Base-by-base conservation (phyloP, 1,140 invertebrate genomes). In the Drosophila suzukii region DNA sequence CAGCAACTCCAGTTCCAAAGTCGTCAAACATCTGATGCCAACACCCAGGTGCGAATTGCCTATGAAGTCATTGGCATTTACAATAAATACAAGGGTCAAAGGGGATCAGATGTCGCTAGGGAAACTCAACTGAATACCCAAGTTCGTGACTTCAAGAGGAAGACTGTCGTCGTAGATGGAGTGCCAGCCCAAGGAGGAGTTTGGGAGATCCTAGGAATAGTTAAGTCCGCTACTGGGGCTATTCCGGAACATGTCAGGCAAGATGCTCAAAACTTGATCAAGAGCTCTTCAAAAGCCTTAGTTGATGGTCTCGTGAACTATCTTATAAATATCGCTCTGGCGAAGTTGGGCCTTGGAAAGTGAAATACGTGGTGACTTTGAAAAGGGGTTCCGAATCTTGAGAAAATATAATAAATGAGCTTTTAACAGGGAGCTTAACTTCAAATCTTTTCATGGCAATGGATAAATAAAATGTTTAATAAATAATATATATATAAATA, bases 131-230 rank as follows among this genome's bases (percentile, higher is more conserved):
- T 53, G 6, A 53, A 36, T 11, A 6, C n/a, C 11, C 10, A 34
- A 17, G 50, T 53, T 10, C 17, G 17, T 17, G 50, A 34, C 0
- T 53, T 36, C 32, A 20, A 53, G 27, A 12, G 15, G 1, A 20
- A 20, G 32, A 36, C 6, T 4, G 3, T 13, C 15, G 2, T 53
- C 11, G 3, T 53, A 11, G 50, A 53, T 34, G 50, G 50, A 6
- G 50, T 53, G 4, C 50, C 50, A 36, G 15, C 15, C 15, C 50
- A 53, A 36, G 50, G 50, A 36, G 50, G 50, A 15, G 4, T 17
- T 50, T 34, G n/a, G n/a, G 30, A 15, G 4, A 15, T 32, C 6
- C 4, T 50, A 4, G 20, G 20, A 49, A 6, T 4, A 4, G 1
- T n/a, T 0, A 32, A 15, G 49, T 30, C n/a, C 5, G 30, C 30